A percentile compares a stretch with the other conserved stretches of the same genome.
These are phyloP conservation scores for Rotaria magnacalcarata DNA, from an alignment of 2,888 invertebrate species.

Conservation along the genomic window DNA sequence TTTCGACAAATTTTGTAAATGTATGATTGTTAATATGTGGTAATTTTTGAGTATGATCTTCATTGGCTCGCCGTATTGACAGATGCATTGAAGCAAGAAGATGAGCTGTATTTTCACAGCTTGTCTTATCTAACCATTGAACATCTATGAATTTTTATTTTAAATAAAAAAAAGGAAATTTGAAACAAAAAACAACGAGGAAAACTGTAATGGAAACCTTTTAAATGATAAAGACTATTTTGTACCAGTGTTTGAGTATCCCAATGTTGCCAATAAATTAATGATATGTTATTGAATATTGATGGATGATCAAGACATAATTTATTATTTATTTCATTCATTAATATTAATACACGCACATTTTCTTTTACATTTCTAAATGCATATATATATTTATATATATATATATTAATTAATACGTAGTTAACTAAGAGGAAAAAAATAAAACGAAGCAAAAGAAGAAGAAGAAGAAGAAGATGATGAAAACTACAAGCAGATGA, in stretches of 20 bases:
- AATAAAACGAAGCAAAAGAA: no score
- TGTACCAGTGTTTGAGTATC: conserved; percentile 55
- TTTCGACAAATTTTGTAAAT: conserved; percentile 58
- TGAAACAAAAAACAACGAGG: neutral
- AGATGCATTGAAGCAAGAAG: conserved; percentile 59
- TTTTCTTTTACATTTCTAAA: conserved; percentile 56
- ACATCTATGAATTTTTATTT: conserved; percentile 1
- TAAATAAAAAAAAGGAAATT: neutral
- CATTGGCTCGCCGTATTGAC: conserved; percentile 53
- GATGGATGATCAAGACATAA: conserved; percentile 55
- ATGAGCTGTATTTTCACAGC: conserved; percentile 57
- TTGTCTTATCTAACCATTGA: conserved; percentile 40
- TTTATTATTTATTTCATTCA: conserved; percentile 53
- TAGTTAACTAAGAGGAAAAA: no score
- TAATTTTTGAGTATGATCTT: neutral
- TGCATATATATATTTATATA: no score
- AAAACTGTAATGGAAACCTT: conserved; percentile 48
- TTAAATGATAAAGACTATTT: conserved; percentile 55
- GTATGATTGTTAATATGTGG: conserved; percentile 54
- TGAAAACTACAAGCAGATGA: neutral
- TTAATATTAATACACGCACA: conserved; percentile 55
- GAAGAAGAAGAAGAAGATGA: neutral
- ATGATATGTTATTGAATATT: conserved; percentile 57
- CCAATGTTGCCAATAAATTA: conserved; percentile 59
- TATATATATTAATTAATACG: no score